Percentiles rank a stretch among this genome's conserved stretches.
Evolutionary conservation across 1,140 invertebrate genomes (phyloP).

Genomic region (Ctenoplectra terminalis): DNA sequence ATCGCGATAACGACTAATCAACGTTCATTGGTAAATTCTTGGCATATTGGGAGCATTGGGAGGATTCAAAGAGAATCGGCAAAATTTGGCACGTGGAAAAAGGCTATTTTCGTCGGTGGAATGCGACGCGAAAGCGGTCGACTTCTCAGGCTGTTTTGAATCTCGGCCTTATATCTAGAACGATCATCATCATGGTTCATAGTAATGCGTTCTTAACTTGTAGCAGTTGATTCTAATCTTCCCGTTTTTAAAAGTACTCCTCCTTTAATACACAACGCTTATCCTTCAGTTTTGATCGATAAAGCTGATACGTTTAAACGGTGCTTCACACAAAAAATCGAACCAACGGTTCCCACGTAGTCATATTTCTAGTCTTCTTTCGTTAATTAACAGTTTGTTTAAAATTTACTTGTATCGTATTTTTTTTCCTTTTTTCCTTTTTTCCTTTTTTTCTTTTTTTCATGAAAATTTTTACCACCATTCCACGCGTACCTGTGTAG

Average conservation of each 20-base stretch:
- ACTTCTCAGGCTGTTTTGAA: conserved; percentile 12
- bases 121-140: conserved; percentile 48
- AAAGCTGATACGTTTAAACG: neutral
- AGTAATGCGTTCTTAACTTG: neutral
- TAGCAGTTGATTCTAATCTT: neutral
- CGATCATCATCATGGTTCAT: neutral
- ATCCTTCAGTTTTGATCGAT: neutral
- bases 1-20: neutral
- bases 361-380: no score
- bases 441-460: neutral
- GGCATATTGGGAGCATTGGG: neutral
- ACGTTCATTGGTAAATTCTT: neutral
- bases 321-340: neutral
- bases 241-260: neutral
- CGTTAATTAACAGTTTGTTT: no score
- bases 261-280: neutral
- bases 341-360: no score
- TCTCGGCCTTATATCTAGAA: conserved; percentile 16
- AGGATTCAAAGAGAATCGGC: conserved; percentile 31
- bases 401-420: neutral
- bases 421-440: neutral
- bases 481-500: no score
- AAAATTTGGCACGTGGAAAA: conserved; percentile 65
- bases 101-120: conserved; percentile 61
- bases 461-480: no score